phyloP scores from a whole-genome alignment of 2,797 vertebrate genomes.

The Chelon labrosus region DNA sequence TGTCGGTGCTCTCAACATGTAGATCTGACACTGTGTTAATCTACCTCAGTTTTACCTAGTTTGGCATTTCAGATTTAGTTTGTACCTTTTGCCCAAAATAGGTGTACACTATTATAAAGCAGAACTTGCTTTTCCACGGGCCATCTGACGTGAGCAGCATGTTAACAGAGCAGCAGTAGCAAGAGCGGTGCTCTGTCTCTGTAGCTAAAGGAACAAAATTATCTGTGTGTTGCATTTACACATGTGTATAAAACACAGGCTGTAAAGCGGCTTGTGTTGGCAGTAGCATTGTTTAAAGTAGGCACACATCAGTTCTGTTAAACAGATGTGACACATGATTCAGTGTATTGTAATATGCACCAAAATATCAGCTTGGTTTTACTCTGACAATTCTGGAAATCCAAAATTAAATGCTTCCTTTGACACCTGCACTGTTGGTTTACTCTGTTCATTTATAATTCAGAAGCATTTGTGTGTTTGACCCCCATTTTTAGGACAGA shows the following conservation, averaged over 20 bases:
- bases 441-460: not conserved
- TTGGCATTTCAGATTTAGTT: not conserved
- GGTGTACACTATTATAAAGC: not conserved
- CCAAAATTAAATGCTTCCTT: too few species aligned
- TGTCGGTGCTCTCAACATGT: too few species aligned
- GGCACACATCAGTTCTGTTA: too few species aligned
- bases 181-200: not conserved
- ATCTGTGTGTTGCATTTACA: not conserved
- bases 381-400: not conserved
- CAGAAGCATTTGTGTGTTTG: not conserved
- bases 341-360: too few species aligned
- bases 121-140: not conserved
- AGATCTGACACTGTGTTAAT: too few species aligned
- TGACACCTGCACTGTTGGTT: not conserved
- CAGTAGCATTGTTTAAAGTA: not conserved
- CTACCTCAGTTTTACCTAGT: not conserved
- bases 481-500: not conserved
- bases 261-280: not conserved
- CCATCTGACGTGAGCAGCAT: not conserved
- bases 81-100: not conserved
- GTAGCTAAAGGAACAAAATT: not conserved
- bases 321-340: not conserved
- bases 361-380: not conserved
- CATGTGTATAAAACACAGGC: not conserved
- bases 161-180: not conserved